phyloP scores from a whole-genome alignment of 2,888 invertebrate species.

The Hipparchia sbordonii region DNA sequence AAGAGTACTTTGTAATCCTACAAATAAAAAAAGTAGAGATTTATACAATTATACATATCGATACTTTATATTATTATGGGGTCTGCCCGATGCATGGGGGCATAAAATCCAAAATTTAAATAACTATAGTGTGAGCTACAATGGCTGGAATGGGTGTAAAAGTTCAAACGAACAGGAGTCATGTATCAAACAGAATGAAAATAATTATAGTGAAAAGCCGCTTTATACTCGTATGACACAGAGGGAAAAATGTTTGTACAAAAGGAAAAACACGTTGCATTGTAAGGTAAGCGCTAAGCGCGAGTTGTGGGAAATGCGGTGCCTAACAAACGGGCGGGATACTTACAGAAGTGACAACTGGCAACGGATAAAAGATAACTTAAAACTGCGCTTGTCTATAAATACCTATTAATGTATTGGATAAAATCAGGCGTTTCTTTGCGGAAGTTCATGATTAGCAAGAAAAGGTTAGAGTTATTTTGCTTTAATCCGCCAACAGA shows the following conservation, averaged over 20 bases:
- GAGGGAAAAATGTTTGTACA: constrained; percentile 35
- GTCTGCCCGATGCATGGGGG: background rate
- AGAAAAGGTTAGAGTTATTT: too few relatives aligned
- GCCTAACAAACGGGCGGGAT: constrained; percentile 23
- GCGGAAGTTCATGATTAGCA: too few relatives aligned
- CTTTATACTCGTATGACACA: constrained; percentile 35
- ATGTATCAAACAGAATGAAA: constrained; percentile 41
- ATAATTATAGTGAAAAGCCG: constrained; percentile 41
- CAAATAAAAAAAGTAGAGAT: too few relatives aligned
- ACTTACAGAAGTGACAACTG: constrained; percentile 28
- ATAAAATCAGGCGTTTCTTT: too few relatives aligned
- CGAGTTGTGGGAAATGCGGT: constrained; percentile 20
- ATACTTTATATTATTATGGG: background rate
- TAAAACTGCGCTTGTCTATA: background rate
- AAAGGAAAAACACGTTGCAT: constrained; percentile 37
- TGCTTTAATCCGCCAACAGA: too few relatives aligned
- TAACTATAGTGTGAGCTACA: background rate
- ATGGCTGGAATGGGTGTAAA: background rate
- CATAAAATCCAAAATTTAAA: background rate
- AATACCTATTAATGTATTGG: too few relatives aligned
- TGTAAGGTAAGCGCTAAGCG: constrained; percentile 40
- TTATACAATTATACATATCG: too few relatives aligned
- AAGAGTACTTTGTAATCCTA: too few relatives aligned
- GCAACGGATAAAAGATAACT: constrained; percentile 22
- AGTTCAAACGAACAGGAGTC: constrained; percentile 14